phyloP scores from a whole-genome alignment of 2,888 invertebrate genomes.

The Ametastegia equiseti region DNA sequence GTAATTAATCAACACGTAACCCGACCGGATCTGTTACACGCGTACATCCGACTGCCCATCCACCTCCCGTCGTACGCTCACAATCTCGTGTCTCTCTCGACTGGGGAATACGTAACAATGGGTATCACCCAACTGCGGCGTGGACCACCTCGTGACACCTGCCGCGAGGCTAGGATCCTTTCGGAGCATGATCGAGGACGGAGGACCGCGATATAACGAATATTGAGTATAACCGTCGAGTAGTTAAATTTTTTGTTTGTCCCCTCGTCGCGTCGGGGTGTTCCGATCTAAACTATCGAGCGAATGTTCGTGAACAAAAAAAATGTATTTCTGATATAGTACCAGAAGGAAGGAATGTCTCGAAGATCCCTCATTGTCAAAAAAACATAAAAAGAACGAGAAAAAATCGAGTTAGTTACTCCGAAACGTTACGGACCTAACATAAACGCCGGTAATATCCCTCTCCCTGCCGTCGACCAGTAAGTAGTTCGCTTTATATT shows the following conservation, averaged over 20 bases:
- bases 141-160: constrained; percentile 38
- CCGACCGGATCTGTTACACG: not conserved
- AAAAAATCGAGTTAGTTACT: too few relatives aligned
- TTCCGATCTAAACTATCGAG: too few relatives aligned
- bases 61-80: not conserved
- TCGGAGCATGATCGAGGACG: constrained; percentile 8
- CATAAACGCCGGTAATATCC: not conserved
- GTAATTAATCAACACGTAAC: constrained; percentile 20
- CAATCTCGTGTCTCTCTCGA: not conserved
- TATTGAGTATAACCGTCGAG: not conserved
- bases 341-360: too few relatives aligned
- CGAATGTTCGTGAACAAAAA: too few relatives aligned
- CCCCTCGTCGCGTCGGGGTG: not conserved
- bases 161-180: constrained; percentile 15
- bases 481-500: not conserved
- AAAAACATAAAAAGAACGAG: too few relatives aligned
- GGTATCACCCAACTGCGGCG: constrained; percentile 7
- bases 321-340: too few relatives aligned
- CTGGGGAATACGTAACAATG: not conserved
- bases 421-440: too few relatives aligned
- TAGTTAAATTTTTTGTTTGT: not conserved
- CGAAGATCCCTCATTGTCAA: too few relatives aligned
- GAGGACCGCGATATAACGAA: not conserved
- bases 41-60: not conserved
- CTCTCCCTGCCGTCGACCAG: too few relatives aligned